Conservation (phyloP, 2,888 invertebrate species). For the Troides oblongomaculatus region DNA sequence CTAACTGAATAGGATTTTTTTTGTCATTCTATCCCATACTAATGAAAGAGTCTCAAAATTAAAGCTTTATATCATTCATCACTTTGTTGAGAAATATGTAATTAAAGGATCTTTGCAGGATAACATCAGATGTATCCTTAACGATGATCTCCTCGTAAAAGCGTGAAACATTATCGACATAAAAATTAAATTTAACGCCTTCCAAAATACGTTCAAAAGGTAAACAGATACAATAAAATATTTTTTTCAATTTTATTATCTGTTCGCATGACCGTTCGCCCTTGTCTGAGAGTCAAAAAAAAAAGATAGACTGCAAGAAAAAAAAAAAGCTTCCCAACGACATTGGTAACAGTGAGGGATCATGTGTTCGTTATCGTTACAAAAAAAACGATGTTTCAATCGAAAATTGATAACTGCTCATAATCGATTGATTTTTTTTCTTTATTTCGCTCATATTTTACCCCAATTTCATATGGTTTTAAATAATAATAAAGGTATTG, state of each 20-base stretch:
- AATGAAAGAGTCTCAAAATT: too few relatives aligned
- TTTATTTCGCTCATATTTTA: too few relatives aligned
- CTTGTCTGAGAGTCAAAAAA: slow-evolving; percentile 23
- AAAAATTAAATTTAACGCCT: slow-evolving; percentile 10
- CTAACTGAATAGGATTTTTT: too few relatives aligned
- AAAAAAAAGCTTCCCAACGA: background rate
- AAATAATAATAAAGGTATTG: too few relatives aligned
- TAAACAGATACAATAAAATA: slow-evolving; percentile 7
- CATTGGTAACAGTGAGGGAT: background rate
- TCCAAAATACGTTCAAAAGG: slow-evolving; percentile 4
- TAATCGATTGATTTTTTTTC: too few relatives aligned
- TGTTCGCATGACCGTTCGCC: slow-evolving; percentile 24
- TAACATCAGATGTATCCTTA: background rate
- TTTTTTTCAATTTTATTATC: slow-evolving; percentile 18
- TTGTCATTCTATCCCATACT: too few relatives aligned
- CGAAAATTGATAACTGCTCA: too few relatives aligned
- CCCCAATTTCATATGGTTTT: too few relatives aligned
- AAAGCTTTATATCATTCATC: too few relatives aligned
- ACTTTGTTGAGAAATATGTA: background rate
- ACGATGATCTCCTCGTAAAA: background rate
- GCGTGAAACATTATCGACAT: slow-evolving; percentile 15
- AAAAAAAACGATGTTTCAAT: too few relatives aligned
- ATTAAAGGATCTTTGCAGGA: background rate
- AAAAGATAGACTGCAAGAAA: background rate
- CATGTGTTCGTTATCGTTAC: too few relatives aligned